Percentiles rank a stretch among this genome's conserved stretches.
These are phyloP conservation scores for Monopis laevigella DNA, from an alignment of 2,888 invertebrate species.

Conservation along the genomic window DNA sequence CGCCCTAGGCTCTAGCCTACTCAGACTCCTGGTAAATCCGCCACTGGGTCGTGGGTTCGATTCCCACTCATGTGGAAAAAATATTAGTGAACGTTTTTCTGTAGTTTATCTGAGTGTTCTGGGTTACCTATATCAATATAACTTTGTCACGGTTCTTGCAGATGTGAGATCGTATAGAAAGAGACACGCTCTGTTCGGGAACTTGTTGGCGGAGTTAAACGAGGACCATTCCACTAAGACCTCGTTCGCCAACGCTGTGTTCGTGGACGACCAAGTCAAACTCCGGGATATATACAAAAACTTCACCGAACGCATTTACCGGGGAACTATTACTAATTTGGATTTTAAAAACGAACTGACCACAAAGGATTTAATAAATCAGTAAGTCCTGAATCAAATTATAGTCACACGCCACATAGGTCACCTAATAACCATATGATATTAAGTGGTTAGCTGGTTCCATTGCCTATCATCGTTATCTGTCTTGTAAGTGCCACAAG, in stretches of 20 bases:
- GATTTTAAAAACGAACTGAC: conserved; percentile 26
- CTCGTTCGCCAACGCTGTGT: conserved; percentile 66
- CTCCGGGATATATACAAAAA: conserved; percentile 62
- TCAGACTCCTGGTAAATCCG: too few relatives aligned
- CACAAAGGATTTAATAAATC: conserved; percentile 55
- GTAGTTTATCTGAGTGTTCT: too few relatives aligned
- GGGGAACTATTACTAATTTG: conserved; percentile 29
- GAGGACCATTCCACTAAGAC: conserved; percentile 32
- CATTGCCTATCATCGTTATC: too few relatives aligned
- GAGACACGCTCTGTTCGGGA: conserved; percentile 67
- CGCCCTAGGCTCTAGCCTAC: too few relatives aligned
- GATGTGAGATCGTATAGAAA: conserved; percentile 50
- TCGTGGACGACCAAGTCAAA: conserved; percentile 63
- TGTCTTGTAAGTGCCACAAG: too few relatives aligned
- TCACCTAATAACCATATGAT: too few relatives aligned
- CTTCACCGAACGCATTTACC: conserved; percentile 63
- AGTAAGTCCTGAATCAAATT: conserved; percentile 31
- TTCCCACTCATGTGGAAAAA: too few relatives aligned
- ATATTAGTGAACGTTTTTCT: too few relatives aligned
- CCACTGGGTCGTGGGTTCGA: too few relatives aligned
- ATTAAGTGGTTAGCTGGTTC: too few relatives aligned
- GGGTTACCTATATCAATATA: too few relatives aligned
- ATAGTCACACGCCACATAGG: background rate
- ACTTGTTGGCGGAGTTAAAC: conserved; percentile 44
- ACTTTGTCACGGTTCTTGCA: too few relatives aligned